Evolutionary conservation across 2,797 vertebrate species (phyloP).

Genomic region (Dallia pectoralis): DNA sequence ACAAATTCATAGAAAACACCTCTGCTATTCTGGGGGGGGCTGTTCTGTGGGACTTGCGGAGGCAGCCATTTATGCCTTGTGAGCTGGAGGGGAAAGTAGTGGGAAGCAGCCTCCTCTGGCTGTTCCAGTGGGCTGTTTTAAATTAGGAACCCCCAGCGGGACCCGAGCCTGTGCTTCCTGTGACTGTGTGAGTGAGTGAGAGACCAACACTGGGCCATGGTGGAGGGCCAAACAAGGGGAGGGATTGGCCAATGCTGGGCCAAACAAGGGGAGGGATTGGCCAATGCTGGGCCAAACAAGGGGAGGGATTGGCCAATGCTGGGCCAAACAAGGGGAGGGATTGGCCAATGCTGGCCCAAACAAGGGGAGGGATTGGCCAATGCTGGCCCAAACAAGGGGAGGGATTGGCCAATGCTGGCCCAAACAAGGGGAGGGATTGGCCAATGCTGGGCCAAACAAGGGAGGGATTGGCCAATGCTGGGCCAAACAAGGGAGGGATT

Average conservation of each 20-base stretch:
- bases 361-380: slow-evolving; percentile 28
- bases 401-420: no score
- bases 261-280: slow-evolving; percentile 30
- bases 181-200: slow-evolving; percentile 43
- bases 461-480: no score
- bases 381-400: neutral
- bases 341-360: no score
- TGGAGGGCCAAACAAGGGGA: neutral
- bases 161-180: slow-evolving; percentile 82
- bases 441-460: no score
- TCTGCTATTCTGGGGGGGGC: slow-evolving; percentile 36
- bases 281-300: no score
- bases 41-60: slow-evolving; percentile 53
- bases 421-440: slow-evolving; percentile 30
- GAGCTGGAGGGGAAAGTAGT: slow-evolving; percentile 28
- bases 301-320: no score
- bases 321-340: neutral
- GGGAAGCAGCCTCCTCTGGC: slow-evolving; percentile 72
- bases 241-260: slow-evolving; percentile 27
- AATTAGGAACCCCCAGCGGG: slow-evolving; percentile 82
- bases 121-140: slow-evolving; percentile 79
- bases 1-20: slow-evolving; percentile 47
- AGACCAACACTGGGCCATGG: no score
- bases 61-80: slow-evolving; percentile 55
- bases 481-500: slow-evolving; percentile 29